phyloP scores from a whole-genome alignment of 2,797 vertebrate genomes.

The Streptopelia turtur region DNA sequence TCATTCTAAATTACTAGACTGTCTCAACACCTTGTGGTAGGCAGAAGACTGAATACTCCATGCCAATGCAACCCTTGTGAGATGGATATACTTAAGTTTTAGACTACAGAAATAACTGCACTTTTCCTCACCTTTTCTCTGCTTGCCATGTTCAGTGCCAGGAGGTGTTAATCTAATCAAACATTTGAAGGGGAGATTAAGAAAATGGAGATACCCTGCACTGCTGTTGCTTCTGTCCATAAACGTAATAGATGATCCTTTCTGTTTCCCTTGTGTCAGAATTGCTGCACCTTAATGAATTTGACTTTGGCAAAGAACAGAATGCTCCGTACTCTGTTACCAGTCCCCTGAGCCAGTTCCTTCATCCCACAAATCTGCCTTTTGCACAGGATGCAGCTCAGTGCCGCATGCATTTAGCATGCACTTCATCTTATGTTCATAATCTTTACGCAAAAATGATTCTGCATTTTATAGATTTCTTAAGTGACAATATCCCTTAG shows the following conservation, averaged over 20 bases:
- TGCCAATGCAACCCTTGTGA: background rate
- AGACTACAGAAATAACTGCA: background rate
- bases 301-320: background rate
- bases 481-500: background rate
- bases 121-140: background rate
- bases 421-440: background rate
- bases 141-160: background rate
- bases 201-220: background rate
- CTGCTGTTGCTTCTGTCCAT: background rate
- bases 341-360: background rate
- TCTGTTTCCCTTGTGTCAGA: background rate
- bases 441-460: background rate
- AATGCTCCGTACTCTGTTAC: background rate
- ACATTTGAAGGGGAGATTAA: background rate
- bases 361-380: background rate
- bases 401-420: background rate
- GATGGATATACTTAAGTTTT: background rate
- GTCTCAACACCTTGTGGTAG: background rate
- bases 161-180: background rate
- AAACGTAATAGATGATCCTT: background rate
- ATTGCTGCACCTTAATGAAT: background rate
- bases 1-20: background rate
- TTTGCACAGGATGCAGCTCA: constrained; percentile 1
- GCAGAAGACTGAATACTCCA: background rate
- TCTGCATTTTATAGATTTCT: constrained; percentile 44